Evolutionary conservation across 2,797 vertebrate genomes (phyloP), one percentile per base, ranked within the genome.

Genomic region (Hoplostethus mediterraneus): DNA sequence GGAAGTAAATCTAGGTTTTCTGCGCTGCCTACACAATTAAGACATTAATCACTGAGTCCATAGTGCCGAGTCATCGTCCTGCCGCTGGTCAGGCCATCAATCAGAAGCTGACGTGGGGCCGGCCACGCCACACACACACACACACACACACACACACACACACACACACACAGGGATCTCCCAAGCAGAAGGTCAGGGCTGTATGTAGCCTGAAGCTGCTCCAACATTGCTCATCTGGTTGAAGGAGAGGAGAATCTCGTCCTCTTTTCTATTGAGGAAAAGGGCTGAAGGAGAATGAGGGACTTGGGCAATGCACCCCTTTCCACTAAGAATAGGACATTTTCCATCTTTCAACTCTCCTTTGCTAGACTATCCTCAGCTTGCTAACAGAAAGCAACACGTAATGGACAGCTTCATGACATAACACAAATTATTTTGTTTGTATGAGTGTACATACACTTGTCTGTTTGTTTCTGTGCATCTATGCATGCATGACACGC

Each of bases 11-110:
- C 80, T 77, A n/a, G 76, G 75, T 87, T 71, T 87, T 81, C 80
- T 47, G 73, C 47, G 70, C 88, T 84, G 89, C 86, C 80, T 91
- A 79, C 81, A 90, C 93, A 93, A 94, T 94, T 90, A 91, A 92
- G 91, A 90, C 94, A 94, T 95, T 94, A 90, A 94, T 95, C 93
- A 94, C 84, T 38, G 55, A 76, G 75, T 80, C 82, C 71, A 89
- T 85, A 84, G 69, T 93, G 94, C 90, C 14, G 90, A 94, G 84
- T 94, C 92, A 94, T 93, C 87, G 52, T 83, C 67, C 88, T 89
- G 90, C 89, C 87, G 67, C 79, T 75, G 84, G 89, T 87, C 81
- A 85, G 81, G 56, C 76, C 81, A 93, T 93, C 91, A 87, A 91
- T 94, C 91, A 91, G 62, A 45, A 10, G 7, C 71, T 79, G 90